A percentile compares a stretch with the other conserved stretches of the same genome.
Conservation (phyloP, 2,113 vertebrate species). For the Strix aluco region DNA sequence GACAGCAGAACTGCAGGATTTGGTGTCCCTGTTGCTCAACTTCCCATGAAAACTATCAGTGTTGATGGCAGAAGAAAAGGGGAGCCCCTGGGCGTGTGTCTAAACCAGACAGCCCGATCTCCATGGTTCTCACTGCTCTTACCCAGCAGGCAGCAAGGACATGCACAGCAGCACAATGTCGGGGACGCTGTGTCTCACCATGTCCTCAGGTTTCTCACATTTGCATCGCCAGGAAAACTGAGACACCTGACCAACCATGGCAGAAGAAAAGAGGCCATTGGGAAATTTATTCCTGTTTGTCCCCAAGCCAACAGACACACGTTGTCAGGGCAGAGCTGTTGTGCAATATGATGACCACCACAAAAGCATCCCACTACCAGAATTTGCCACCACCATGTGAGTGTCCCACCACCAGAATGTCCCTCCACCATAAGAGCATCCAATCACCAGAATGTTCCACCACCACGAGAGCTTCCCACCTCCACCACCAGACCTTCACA, state of each 20-base stretch:
- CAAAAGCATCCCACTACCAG: not conserved
- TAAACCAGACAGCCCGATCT: rapidly evolving
- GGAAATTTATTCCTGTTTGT: not conserved
- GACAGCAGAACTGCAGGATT: not conserved
- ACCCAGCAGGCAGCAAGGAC: not conserved
- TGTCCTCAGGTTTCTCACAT: not conserved
- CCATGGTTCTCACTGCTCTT: not conserved
- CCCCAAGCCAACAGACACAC: not conserved
- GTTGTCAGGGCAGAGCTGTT: not conserved
- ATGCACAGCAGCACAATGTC: rapidly evolving
- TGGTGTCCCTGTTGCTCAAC: not conserved
- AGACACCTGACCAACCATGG: not conserved
- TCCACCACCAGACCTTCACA: not conserved
- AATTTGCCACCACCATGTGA: not conserved
- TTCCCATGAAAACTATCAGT: not conserved
- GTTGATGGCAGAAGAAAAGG: not conserved
- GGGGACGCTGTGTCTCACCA: not conserved
- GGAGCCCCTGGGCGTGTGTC: not conserved
- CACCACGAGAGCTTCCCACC: no score
- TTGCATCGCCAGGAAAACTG: not conserved
- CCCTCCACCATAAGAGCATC: not conserved
- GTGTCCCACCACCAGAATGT: not conserved
- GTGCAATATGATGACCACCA: not conserved
- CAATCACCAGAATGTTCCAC: not conserved
- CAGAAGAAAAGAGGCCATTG: not conserved